phyloP scores from a whole-genome alignment of 2,113 vertebrate species.

The Sinocyclocheilus anshuiensis region DNA sequence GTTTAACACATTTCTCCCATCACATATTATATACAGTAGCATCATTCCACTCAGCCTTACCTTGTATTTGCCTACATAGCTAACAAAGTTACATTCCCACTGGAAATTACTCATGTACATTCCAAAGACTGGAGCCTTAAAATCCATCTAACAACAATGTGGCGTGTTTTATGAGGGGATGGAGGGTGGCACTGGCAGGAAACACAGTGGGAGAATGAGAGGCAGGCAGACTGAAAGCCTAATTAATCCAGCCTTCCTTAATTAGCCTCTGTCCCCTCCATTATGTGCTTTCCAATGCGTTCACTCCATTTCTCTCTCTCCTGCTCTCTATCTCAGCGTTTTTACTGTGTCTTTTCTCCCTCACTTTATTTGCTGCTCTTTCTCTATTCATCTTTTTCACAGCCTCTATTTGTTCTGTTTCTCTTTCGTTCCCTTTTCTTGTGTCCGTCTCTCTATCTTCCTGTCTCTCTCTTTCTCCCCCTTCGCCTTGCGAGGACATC shows the following conservation, averaged over 20 bases:
- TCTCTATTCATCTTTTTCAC: constrained; percentile 21
- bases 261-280: constrained; percentile 69
- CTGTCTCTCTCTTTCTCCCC: constrained; percentile 7
- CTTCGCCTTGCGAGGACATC: constrained; percentile 50
- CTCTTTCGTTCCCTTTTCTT: constrained; percentile 13
- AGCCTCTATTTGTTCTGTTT: constrained; percentile 35
- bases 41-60: neutral
- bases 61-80: neutral
- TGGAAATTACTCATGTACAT: constrained; percentile 6
- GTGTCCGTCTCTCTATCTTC: neutral
- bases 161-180: constrained; percentile 20
- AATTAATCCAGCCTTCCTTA: constrained; percentile 74
- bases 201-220: constrained; percentile 67
- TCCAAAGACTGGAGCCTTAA: neutral
- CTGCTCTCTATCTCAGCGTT: constrained; percentile 10
- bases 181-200: constrained; percentile 57
- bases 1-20: neutral
- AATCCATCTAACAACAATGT: constrained; percentile 16
- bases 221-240: constrained; percentile 68
- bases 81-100: constrained; percentile 2
- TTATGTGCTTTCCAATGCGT: constrained; percentile 61
- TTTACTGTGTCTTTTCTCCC: constrained; percentile 39
- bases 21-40: neutral
- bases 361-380: constrained; percentile 27
- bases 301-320: constrained; percentile 23